These are phyloP conservation scores for Drosophila macrospina DNA, from an alignment of 2,888 invertebrate species.

Conservation along the genomic window DNA sequence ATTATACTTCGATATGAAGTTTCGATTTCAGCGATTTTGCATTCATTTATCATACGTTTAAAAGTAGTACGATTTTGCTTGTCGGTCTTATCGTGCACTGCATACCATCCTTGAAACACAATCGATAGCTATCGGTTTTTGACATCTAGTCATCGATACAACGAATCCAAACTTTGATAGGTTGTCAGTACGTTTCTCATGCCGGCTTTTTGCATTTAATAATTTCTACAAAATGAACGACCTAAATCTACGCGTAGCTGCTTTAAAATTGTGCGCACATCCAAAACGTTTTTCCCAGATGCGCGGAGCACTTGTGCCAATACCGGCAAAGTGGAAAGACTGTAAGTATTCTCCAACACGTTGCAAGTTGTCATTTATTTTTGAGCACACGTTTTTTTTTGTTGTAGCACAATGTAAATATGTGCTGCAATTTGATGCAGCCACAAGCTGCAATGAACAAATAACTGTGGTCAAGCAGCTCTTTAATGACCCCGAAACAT, in stretches of 20 bases:
- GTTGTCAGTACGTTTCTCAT: not conserved
- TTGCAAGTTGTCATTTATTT: not conserved
- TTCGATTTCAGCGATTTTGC: not conserved
- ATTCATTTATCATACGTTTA: not conserved
- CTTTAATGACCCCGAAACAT: slow-evolving; percentile 3
- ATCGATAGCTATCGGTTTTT: not conserved
- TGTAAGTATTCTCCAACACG: slow-evolving; percentile 39
- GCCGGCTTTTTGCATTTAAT: slow-evolving; percentile 2
- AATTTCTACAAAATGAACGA: slow-evolving; percentile 49
- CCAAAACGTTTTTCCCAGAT: slow-evolving; percentile 54
- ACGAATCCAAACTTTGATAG: not conserved
- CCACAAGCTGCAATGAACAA: slow-evolving; percentile 39
- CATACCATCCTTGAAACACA: not conserved
- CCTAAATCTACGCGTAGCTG: slow-evolving; percentile 54
- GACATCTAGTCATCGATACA: not conserved
- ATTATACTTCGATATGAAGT: not conserved
- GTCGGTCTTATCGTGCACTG: not conserved
- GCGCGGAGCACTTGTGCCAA: slow-evolving; percentile 31
- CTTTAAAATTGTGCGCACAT: slow-evolving; percentile 50
- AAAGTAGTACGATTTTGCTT: not conserved
- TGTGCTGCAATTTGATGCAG: slow-evolving; percentile 43
- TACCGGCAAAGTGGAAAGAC: slow-evolving; percentile 40
- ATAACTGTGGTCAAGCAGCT: slow-evolving; percentile 25
- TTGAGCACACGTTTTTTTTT: not conserved
- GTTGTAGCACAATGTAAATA: slow-evolving; percentile 25